Evolutionary conservation across 2,888 invertebrate species (phyloP), one percentile per base, ranked within the genome.

Genomic region (Drosophila helvetica): DNA sequence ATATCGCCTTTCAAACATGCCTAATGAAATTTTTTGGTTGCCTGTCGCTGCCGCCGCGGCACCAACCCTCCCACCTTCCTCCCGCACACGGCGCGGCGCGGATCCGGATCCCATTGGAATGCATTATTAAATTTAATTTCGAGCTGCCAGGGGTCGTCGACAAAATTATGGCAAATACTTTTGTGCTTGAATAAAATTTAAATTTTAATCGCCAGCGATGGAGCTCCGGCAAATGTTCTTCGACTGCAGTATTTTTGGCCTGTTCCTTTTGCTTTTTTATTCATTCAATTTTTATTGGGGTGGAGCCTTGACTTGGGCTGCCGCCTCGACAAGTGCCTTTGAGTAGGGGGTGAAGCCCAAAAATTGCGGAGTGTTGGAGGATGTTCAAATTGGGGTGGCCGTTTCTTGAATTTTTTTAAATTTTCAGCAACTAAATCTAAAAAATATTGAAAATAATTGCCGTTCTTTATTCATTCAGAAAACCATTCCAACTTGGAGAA

Each of bases 91-190:
- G 0, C 2, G 7, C 33, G 0, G n/a, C 33, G 33, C 38, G 81
- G 79, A 81, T 81, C 79, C 79, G 33, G 2, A n/a, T 86, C 74
- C 66, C 56, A 63, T 62, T 58, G 61, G 30, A 54, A 62, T 83
- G 88, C 86, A 83, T 83, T 83, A 83, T 83, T 83, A 83, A 83
- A 87, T 87, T 83, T 83, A 75, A 83, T 83, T 85, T 85, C 53
- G 63, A 71, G 74, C 66, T 65, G 53, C 60, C 56, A 27, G 43
- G 10, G 58, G 53, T 46, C 51, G 72, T 50, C 62, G 55, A 73
- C 80, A 66, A 81, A 86, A 86, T 81, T 78, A 81, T 81, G 80
- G 76, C 73, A 86, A 86, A 83, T 73, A 77, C 78, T 78, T 74
- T 54, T 19, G 18, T 3, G 45, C n/a, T 46, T 45, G 72, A 63